Conservation (phyloP, 2,797 vertebrate genomes). For the Enteromius unitaeniatus region DNA sequence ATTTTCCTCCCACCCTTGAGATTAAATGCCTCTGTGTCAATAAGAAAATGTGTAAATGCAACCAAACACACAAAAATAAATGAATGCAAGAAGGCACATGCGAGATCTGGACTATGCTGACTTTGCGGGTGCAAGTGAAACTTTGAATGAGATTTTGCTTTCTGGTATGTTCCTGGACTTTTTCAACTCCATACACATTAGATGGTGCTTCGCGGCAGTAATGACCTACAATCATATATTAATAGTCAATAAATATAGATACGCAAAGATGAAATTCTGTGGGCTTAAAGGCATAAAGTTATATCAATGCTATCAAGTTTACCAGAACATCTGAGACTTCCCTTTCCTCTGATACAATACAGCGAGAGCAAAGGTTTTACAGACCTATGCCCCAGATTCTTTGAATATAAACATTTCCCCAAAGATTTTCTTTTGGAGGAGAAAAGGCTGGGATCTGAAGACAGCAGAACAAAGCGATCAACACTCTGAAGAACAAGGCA, state of each 20-base stretch:
- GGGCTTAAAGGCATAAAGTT: not conserved
- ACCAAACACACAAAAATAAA: not conserved
- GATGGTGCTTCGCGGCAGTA: not conserved
- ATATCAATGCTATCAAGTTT: not conserved
- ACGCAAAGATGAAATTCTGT: not conserved
- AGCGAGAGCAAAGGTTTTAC: slow-evolving; percentile 1
- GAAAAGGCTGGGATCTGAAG: slow-evolving; percentile 25
- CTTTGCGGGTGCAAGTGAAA: not conserved
- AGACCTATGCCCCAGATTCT: slow-evolving; percentile 20
- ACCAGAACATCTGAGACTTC: slow-evolving; percentile 12
- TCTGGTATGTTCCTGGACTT: not conserved
- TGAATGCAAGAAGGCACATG: not conserved
- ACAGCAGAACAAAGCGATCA: slow-evolving; percentile 11
- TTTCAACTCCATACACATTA: not conserved
- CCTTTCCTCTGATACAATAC: not conserved
- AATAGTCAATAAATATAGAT: slow-evolving; percentile 28
- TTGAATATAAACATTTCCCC: slow-evolving; percentile 30
- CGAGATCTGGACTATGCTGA: not conserved
- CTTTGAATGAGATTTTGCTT: not conserved
- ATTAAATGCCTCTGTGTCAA: not conserved
- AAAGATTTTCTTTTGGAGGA: slow-evolving; percentile 30
- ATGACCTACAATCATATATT: slow-evolving; percentile 18
- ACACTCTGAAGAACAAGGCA: slow-evolving; percentile 14
- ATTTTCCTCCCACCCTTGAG: slow-evolving; percentile 15
- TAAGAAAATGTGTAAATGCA: not conserved